A percentile compares a stretch with the other conserved stretches of the same genome.
phyloP scores from a whole-genome alignment of 2,113 vertebrate genomes.

The Coreoperca whiteheadi region DNA sequence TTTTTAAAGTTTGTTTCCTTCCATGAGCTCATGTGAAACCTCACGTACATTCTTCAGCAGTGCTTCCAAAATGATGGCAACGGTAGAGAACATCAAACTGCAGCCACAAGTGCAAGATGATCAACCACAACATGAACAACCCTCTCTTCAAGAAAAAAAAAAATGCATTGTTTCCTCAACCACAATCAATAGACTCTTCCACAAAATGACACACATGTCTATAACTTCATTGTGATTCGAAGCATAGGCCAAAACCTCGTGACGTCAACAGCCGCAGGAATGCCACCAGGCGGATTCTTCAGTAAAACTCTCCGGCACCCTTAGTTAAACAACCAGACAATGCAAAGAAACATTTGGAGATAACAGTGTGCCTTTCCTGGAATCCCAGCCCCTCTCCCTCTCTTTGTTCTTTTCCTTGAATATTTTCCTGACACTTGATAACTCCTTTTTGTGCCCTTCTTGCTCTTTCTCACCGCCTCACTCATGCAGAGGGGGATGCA shows the following conservation, averaged over 20 bases:
- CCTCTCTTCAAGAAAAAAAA: slow-evolving; percentile 34
- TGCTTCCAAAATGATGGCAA: slow-evolving; percentile 54
- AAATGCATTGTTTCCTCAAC: slow-evolving; percentile 75
- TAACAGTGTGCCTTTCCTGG: slow-evolving; percentile 71
- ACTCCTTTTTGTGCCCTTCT: slow-evolving; percentile 31
- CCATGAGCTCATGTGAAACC: slow-evolving; percentile 73
- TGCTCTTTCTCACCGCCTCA: neutral
- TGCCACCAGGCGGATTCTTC: slow-evolving; percentile 80
- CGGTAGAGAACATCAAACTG: slow-evolving; percentile 57
- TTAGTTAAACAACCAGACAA: slow-evolving; percentile 76
- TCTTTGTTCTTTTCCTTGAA: slow-evolving; percentile 27
- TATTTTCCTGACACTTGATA: slow-evolving; percentile 59
- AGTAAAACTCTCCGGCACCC: slow-evolving; percentile 54
- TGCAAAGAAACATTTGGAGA: slow-evolving; percentile 71
- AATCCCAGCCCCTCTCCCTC: slow-evolving; percentile 29
- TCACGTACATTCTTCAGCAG: slow-evolving; percentile 58
- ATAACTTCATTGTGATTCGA: slow-evolving; percentile 78
- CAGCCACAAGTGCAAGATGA: slow-evolving; percentile 66
- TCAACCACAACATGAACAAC: slow-evolving; percentile 65
- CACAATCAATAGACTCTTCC: slow-evolving; percentile 72
- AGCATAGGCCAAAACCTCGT: slow-evolving; percentile 70
- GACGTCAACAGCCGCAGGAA: slow-evolving; percentile 78
- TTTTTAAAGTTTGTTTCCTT: slow-evolving; percentile 61
- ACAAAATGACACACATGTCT: slow-evolving; percentile 65
- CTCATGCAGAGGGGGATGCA: neutral